Evolutionary conservation across 1,140 invertebrate species (phyloP), one percentile per base, ranked within the genome.

Genomic region (Monomorium pharaonis): DNA sequence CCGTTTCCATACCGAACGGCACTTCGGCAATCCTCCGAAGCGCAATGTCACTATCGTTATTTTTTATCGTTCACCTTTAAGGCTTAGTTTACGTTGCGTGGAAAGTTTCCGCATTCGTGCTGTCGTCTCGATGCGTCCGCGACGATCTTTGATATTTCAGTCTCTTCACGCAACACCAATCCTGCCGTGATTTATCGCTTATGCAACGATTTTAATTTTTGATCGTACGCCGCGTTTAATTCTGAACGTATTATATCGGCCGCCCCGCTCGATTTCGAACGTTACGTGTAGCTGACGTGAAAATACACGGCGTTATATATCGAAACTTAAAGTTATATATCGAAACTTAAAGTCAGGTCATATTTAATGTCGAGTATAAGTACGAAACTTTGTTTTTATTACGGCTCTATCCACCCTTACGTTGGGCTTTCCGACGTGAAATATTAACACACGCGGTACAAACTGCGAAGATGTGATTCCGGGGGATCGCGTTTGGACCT

Each of bases 361-460:
- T 24, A 56, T 47, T 30, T 42, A 47, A 30, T 12, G 16, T 42
- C 24, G 44, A 56, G 33, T 58, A 56, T 42, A 56, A 70, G 42
- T 21, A 16, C 12, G 12, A n/a, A 18, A 14, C 37, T 72, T 72
- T 21, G 16, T 58, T 56, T 56, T 70, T 44, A 72, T n/a, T 37
- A 37, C 37, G 24, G 18, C 37, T 33, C 37, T 18, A 33, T 4
- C 47, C 14, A 27, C 21, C 21, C 51, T 62, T 42, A n/a, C n/a
- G 30, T 51, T 33, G 37, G 24, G 16, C 2, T 74, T 47, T 18
- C 14, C 14, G 21, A n/a, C 24, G 33, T 83, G 24, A 24, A 83
- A 74, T 72, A 83, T 83, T 83, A 37, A 83, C 51, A n/a, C 67
- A 24, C 78, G 51, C 24, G 51, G 14, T 83, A 83, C 78, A 81